Evolutionary conservation across 1,140 invertebrate species (phyloP), one percentile per base, ranked within the genome.

Genomic region (Melanaphis sacchari): DNA sequence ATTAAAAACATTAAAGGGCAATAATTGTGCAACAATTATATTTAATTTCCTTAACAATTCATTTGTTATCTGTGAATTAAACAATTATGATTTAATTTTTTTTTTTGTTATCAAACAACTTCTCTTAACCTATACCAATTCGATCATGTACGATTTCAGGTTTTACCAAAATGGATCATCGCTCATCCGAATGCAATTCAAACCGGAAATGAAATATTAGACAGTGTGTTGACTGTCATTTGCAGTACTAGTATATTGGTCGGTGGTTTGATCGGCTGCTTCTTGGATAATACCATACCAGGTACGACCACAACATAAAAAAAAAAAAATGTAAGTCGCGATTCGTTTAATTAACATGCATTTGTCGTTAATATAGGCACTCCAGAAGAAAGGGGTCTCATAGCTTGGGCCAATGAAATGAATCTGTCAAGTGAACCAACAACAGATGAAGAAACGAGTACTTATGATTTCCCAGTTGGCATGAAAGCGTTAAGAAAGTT

Each of bases 191-290:
- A 96, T 5, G 96, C 95, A n/a, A 97, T 98, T 46, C 94, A 97
- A 93, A 97, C 97, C 0, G 97, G 97, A 2, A 96, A 96, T 52
- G 96, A 96, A n/a, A 96, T 97, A 0, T 94, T 97, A 26, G 97
- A 98, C 94, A 97, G 97, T 85, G 96, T 98, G 1, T 94, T 98
- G 21, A 97, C 96, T 2, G 98, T 98, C 31, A 95, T 99, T 81
- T 95, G 98, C 36, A 97, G 97, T 38, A 98, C 98, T 0, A 97
- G 97, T 38, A 98, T 98, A 95, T 96, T 98, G 89, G 97, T 98
- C 5, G 98, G 97, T 1, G 98, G 98, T 4, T 94, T 97, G 5
- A 94, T 97, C 0, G 98, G 98, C 2, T 98, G 97, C 94, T 94
- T 98, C 38, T 95, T 98, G 92, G 98, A 99, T 95, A 98, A 99